phyloP scores from a whole-genome alignment of 2,113 vertebrate genomes.

The Litocranius walleri region DNA sequence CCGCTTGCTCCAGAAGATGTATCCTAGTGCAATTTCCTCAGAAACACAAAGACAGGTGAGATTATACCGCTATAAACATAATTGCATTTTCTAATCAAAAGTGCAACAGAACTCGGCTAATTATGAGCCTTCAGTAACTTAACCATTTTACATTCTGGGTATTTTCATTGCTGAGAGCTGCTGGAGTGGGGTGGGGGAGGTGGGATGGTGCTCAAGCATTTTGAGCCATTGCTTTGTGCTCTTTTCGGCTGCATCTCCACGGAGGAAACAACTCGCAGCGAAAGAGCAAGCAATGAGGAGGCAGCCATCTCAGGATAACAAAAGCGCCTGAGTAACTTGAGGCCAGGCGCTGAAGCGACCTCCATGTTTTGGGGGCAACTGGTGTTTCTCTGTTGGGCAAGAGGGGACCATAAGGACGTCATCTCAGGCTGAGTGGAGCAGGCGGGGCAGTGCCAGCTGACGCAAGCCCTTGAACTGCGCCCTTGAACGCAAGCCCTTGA shows the following conservation, averaged over 20 bases:
- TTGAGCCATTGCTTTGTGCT: neutral
- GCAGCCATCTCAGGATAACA: neutral
- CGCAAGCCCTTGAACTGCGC: neutral
- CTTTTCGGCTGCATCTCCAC: neutral
- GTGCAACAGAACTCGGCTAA: neutral
- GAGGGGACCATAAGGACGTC: fast-evolving
- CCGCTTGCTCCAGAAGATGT: neutral
- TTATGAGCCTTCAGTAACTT: neutral
- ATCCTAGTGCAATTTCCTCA: neutral
- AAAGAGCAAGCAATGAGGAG: neutral
- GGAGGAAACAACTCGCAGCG: neutral
- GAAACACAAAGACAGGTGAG: neutral
- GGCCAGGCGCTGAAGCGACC: neutral
- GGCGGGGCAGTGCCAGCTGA: neutral
- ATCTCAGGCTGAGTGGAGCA: neutral
- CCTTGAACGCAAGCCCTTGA: neutral
- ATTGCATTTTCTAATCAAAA: slow-evolving; percentile 9
- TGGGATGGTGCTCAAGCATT: neutral
- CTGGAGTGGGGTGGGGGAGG: fast-evolving
- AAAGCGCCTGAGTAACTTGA: neutral
- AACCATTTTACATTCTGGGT: neutral
- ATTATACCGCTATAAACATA: neutral
- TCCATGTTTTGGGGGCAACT: neutral
- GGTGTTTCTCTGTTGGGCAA: neutral
- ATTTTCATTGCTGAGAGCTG: neutral